phyloP scores from a whole-genome alignment of 2,888 invertebrate species.

The Leptinotarsa rubiginosa region DNA sequence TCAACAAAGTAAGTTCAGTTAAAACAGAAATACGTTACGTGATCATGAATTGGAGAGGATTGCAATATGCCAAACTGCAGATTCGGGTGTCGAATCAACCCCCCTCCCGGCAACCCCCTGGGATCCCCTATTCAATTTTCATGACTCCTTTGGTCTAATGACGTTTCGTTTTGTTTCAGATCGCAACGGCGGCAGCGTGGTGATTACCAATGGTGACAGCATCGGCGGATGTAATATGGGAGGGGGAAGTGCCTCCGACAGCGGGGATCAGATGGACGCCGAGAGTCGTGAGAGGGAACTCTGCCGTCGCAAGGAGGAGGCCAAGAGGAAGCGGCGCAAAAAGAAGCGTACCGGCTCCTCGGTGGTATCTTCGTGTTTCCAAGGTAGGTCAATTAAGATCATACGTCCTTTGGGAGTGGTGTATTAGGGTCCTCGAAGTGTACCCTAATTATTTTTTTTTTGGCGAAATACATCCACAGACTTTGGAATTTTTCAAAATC shows the following conservation, averaged over 20 bases:
- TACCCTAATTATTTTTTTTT: too few relatives aligned
- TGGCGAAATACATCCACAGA: too few relatives aligned
- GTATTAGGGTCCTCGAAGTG: too few relatives aligned
- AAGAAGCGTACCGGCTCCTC: constrained; percentile 92
- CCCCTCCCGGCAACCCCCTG: not conserved
- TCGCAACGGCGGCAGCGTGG: constrained; percentile 52
- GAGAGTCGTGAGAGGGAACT: constrained; percentile 75
- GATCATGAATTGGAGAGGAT: too few relatives aligned
- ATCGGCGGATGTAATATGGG: constrained; percentile 57
- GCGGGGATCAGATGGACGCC: constrained; percentile 70
- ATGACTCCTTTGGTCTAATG: not conserved
- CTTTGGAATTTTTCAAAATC: too few relatives aligned
- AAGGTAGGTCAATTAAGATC: constrained; percentile 71
- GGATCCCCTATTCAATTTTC: not conserved
- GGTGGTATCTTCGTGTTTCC: constrained; percentile 89
- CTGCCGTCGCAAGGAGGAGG: constrained; percentile 87
- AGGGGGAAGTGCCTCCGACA: constrained; percentile 67
- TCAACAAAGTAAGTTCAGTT: too few relatives aligned
- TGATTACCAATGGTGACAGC: constrained; percentile 71
- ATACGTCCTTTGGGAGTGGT: too few relatives aligned
- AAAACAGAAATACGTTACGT: too few relatives aligned
- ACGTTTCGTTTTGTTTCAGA: constrained; percentile 2
- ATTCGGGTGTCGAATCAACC: too few relatives aligned
- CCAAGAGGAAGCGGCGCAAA: constrained; percentile 87
- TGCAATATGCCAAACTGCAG: too few relatives aligned